Evolutionary conservation across 2,888 invertebrate genomes (phyloP).

Genomic region (Amblyjoppa proteus): DNA sequence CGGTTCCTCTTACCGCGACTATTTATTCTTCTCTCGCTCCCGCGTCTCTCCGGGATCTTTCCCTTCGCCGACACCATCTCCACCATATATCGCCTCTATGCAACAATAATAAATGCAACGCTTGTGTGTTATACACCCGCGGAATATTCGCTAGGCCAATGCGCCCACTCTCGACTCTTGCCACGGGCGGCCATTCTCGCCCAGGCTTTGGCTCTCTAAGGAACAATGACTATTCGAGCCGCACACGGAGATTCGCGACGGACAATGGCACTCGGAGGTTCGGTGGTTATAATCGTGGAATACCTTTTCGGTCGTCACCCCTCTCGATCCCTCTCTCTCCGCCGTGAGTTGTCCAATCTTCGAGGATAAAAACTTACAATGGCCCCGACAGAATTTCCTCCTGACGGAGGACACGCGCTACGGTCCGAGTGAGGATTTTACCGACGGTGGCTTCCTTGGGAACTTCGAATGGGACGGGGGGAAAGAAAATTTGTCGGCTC

Average conservation of each 20-base stretch:
- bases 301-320: constrained; percentile 53
- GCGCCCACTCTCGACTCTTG: background rate
- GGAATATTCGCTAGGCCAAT: constrained; percentile 52
- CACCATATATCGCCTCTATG: constrained; percentile 67
- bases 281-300: constrained; percentile 56
- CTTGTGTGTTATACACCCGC: constrained; percentile 66
- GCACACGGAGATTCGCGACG: constrained; percentile 40
- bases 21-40: constrained; percentile 77
- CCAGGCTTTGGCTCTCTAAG: constrained; percentile 59
- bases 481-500: constrained; percentile 11
- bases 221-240: constrained; percentile 61
- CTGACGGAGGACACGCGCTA: constrained; percentile 10
- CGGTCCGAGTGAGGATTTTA: background rate
- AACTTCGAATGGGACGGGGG: constrained; percentile 8
- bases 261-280: constrained; percentile 57
- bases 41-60: constrained; percentile 53
- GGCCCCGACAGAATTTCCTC: constrained; percentile 9
- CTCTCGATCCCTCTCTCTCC: background rate
- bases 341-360: background rate
- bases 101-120: constrained; percentile 77
- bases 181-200: constrained; percentile 10
- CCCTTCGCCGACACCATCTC: constrained; percentile 57
- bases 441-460: background rate
- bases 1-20: constrained; percentile 72
- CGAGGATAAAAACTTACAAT: constrained; percentile 34